These are phyloP conservation scores for Mohoua ochrocephala DNA, from an alignment of 2,113 vertebrate species.

Conservation along the genomic window DNA sequence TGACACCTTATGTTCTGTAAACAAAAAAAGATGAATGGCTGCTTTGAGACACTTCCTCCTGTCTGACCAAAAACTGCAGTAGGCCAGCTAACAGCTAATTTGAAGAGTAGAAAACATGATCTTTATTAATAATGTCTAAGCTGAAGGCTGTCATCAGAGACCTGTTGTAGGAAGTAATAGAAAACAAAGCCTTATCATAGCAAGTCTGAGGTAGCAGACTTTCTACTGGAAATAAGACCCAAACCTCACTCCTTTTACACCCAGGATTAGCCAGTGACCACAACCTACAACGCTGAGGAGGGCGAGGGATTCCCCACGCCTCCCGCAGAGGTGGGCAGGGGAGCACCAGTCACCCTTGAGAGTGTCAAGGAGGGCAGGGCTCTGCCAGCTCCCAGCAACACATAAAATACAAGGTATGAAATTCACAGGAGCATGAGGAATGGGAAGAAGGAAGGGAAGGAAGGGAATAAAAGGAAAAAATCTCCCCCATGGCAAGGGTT, in stretches of 20 bases:
- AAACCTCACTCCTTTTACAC: background rate
- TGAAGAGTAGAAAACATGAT: background rate
- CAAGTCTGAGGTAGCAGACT: background rate
- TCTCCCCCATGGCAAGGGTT: background rate
- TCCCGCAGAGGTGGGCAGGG: background rate
- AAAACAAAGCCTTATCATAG: background rate
- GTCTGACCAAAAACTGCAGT: background rate
- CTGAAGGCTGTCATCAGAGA: background rate
- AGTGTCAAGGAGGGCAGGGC: background rate
- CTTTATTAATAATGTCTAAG: background rate
- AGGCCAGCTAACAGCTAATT: background rate
- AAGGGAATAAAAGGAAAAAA: background rate
- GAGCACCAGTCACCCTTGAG: background rate
- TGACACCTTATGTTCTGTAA: background rate
- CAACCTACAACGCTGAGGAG: background rate
- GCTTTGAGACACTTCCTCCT: background rate
- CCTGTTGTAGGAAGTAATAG: background rate
- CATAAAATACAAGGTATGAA: background rate
- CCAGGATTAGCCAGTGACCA: accelerated
- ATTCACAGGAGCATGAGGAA: background rate
- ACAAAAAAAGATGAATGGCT: background rate
- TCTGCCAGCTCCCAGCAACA: background rate
- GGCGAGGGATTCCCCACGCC: accelerated
- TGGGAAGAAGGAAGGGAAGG: background rate
- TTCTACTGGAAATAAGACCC: background rate